Evolutionary conservation across 2,113 vertebrate species (phyloP).

Genomic region (Ia io): DNA sequence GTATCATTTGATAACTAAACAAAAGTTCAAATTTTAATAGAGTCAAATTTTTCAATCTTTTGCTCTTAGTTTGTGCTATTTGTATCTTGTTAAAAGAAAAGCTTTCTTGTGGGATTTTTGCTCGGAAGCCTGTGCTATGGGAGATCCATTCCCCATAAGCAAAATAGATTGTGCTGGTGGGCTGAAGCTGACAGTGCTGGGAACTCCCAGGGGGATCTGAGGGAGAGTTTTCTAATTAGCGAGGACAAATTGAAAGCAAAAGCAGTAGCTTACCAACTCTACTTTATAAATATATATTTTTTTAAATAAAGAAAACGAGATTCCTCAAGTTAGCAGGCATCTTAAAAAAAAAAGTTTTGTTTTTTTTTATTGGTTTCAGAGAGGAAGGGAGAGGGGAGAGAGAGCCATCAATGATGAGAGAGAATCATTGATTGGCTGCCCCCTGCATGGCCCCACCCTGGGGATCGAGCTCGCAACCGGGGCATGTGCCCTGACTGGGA

Average conservation of each 20-base stretch:
- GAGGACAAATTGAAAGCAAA: conserved; percentile 7
- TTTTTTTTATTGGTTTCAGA: too few species aligned
- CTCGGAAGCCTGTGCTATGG: neutral
- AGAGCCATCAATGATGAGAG: too few species aligned
- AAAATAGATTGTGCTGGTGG: neutral
- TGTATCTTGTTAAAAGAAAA: neutral
- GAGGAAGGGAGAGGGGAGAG: too few species aligned
- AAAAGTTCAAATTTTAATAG: conserved; percentile 15
- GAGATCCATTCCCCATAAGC: neutral
- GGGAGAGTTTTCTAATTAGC: neutral
- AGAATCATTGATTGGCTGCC: too few species aligned
- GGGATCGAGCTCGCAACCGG: too few species aligned
- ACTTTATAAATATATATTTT: neutral
- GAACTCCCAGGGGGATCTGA: neutral
- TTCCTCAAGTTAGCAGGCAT: neutral
- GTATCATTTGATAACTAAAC: neutral
- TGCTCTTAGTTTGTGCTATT: neutral
- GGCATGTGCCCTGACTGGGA: too few species aligned
- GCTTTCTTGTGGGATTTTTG: neutral
- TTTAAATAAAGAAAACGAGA: neutral
- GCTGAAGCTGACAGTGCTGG: neutral
- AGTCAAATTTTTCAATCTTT: neutral
- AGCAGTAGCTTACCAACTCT: neutral
- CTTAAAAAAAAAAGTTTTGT: neutral
- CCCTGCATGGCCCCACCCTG: too few species aligned